Base-by-base conservation (phyloP, 2,888 invertebrate genomes). In the Hirtodrosophila duncani region DNA sequence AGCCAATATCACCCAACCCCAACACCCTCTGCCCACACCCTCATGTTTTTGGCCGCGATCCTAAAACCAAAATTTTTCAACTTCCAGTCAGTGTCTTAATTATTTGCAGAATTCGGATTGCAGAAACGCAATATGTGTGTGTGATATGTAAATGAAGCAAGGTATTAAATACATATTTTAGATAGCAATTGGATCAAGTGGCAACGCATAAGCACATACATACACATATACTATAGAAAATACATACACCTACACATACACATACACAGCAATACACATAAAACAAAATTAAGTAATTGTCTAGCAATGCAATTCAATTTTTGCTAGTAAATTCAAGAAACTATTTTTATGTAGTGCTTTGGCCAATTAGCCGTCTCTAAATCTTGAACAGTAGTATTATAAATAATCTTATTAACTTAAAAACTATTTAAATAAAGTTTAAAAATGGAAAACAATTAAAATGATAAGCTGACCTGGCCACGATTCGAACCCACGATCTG, bases 81-180 rank as follows among this genome's bases (percentile, higher is more conserved):
- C 41, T 56, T 43, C 16, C 46, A 52, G 29, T 16, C 11, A 49
- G 23, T 30, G 59, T 59, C 59, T 59, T 52, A 44, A 43, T 20
- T 51, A 3, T 10, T 9, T 11, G 24, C n/a, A 1, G n/a, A 2
- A 11, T 13, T 41, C 7, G 18, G 14, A 8, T 23, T 41, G 33
- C 42, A 34, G 34, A 16, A 9, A 16, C 13, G 36, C 31, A 21
- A 44, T n/a, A 33, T 37, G 34, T 8, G 53, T 45, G 72, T 77
- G 81, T 80, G 72, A 81, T 77, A 80, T 65, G 62, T 49, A 49
- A 44, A 37, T 41, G n/a, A n/a, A 55, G 48, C 48, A 64, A 42
- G n/a, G n/a, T n/a, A n/a, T n/a, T n/a, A 71, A 55, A 59, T 49
- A 67, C 63, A 61, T 68, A 66, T 72, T 72, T 77, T 72, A 66